phyloP scores from a whole-genome alignment of 2,888 invertebrate species.

The Ochropleura plecta region DNA sequence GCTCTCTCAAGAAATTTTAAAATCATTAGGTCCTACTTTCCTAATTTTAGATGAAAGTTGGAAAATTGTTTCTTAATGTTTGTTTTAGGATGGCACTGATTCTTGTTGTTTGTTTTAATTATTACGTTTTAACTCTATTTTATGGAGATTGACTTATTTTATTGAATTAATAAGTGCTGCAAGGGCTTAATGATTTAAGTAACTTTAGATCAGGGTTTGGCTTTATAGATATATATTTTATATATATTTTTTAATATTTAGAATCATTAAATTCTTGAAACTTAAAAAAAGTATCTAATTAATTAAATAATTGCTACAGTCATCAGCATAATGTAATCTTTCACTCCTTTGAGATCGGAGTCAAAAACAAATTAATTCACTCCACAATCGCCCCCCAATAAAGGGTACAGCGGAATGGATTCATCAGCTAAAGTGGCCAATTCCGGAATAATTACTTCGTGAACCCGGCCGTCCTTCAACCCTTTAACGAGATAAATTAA shows the following conservation, averaged over 20 bases:
- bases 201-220: not conserved
- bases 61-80: constrained; percentile 15
- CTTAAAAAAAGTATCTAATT: constrained; percentile 49
- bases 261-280: not conserved
- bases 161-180: not conserved
- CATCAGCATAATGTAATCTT: constrained; percentile 86
- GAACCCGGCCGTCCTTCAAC: constrained; percentile 89
- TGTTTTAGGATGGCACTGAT: constrained; percentile 15
- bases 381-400: constrained; percentile 83
- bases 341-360: constrained; percentile 83
- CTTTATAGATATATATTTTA: no score
- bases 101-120: not conserved
- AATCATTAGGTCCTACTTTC: not conserved
- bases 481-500: constrained; percentile 91
- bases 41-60: not conserved
- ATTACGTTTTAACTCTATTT: not conserved
- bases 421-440: constrained; percentile 91
- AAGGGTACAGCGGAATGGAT: constrained; percentile 86
- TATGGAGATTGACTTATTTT: not conserved
- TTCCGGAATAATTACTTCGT: constrained; percentile 90
- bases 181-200: not conserved
- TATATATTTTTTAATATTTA: no score
- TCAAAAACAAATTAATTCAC: constrained; percentile 87
- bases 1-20: constrained; percentile 3
- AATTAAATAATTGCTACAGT: constrained; percentile 70